Evolutionary conservation across 2,113 vertebrate genomes (phyloP).

Genomic region (Chaenocephalus aceratus): DNA sequence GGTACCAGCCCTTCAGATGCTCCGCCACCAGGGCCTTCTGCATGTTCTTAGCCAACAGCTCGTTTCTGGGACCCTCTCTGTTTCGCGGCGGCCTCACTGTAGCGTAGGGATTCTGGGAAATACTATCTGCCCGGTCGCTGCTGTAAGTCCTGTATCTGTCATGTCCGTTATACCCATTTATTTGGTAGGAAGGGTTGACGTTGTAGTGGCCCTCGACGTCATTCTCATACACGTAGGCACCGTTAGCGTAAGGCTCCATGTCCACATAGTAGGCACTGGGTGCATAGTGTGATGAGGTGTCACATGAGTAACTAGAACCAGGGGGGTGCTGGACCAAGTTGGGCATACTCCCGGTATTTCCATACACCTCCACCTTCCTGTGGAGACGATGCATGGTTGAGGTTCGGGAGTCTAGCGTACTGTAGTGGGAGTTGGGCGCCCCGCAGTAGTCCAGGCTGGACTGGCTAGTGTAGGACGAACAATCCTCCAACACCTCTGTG

Average conservation of each 20-base stretch:
- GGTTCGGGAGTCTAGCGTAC: constrained; percentile 82
- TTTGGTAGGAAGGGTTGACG: constrained; percentile 92
- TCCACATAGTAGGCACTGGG: constrained; percentile 89
- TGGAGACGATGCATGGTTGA: constrained; percentile 86
- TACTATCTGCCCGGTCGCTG: constrained; percentile 84
- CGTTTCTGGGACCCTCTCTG: constrained; percentile 85
- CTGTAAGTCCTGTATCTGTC: constrained; percentile 89
- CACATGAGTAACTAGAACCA: constrained; percentile 81
- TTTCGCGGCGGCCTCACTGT: constrained; percentile 90
- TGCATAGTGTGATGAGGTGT: constrained; percentile 86
- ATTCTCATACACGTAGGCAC: constrained; percentile 90
- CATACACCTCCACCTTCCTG: constrained; percentile 88
- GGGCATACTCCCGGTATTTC: constrained; percentile 94
- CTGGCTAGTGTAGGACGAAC: constrained; percentile 94
- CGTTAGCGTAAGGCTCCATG: constrained; percentile 85
- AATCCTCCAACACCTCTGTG: constrained; percentile 92
- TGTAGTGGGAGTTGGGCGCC: constrained; percentile 83
- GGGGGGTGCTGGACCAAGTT: constrained; percentile 91
- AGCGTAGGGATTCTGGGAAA: constrained; percentile 93
- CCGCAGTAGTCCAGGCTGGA: constrained; percentile 90
- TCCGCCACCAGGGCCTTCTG: constrained; percentile 96
- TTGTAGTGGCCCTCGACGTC: constrained; percentile 95
- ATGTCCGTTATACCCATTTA: constrained; percentile 87
- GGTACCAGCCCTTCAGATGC: constrained; percentile 96
- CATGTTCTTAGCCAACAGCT: constrained; percentile 95